Conservation (phyloP, 2,113 vertebrate genomes). For the Melospiza georgiana region DNA sequence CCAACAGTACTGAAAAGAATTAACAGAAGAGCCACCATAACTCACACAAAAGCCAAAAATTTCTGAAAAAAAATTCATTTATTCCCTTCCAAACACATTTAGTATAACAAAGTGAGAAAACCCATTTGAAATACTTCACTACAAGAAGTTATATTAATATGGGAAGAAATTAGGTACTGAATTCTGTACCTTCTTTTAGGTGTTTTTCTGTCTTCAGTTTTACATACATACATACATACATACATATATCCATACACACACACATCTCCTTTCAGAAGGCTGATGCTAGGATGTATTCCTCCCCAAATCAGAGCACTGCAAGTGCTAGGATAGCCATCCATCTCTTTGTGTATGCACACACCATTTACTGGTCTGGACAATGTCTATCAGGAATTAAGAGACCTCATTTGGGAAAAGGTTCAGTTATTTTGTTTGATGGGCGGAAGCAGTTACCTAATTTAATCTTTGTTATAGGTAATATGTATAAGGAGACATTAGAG, state of each 20-base stretch:
- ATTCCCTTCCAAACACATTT: background rate
- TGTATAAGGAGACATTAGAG: background rate
- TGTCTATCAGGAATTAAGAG: constrained; percentile 12
- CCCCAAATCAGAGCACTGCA: background rate
- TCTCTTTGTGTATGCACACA: background rate
- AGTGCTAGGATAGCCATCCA: background rate
- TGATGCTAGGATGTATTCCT: background rate
- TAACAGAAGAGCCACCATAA: background rate
- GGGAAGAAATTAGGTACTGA: background rate
- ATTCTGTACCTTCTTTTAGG: background rate
- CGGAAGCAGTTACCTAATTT: constrained; percentile 26
- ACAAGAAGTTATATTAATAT: background rate
- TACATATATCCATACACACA: background rate
- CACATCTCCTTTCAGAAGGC: background rate
- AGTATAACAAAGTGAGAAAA: background rate
- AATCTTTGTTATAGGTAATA: background rate
- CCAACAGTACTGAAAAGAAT: background rate
- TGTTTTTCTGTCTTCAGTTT: background rate
- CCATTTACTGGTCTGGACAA: constrained; percentile 11
- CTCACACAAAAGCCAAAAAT: background rate
- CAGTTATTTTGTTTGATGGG: constrained; percentile 8
- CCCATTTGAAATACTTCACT: background rate
- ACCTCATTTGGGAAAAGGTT: constrained; percentile 18
- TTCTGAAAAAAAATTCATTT: background rate
- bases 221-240: background rate